Percentiles rank a stretch among this genome's conserved stretches.
Conservation (phyloP, 2,113 vertebrate genomes). For the Poeciliopsis prolifica region DNA sequence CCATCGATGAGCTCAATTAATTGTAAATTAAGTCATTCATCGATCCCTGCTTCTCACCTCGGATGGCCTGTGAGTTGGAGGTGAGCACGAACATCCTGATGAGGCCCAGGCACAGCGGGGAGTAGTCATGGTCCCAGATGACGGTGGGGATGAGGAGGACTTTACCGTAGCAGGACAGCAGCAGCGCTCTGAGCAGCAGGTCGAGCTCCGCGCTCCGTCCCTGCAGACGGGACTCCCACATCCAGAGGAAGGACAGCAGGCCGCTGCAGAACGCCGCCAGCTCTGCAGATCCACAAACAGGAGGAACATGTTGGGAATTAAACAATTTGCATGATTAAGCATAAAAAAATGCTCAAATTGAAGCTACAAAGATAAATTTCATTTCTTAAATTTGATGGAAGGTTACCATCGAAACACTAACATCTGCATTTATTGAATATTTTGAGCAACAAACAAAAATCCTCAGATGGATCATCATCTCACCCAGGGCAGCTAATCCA, state of each 20-base stretch:
- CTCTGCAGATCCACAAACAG: constrained; percentile 74
- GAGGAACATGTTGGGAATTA: not conserved
- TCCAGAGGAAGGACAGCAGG: constrained; percentile 84
- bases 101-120: constrained; percentile 88
- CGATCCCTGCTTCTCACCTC: constrained; percentile 78
- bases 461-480: constrained; percentile 13
- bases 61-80: constrained; percentile 92
- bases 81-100: constrained; percentile 94
- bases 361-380: too few species aligned
- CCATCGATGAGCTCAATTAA: too few species aligned
- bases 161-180: constrained; percentile 96
- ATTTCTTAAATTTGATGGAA: too few species aligned
- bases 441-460: not conserved
- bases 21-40: too few species aligned
- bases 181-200: constrained; percentile 87
- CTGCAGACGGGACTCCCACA: constrained; percentile 55
- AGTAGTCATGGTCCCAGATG: constrained; percentile 98
- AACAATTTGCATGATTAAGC: too few species aligned
- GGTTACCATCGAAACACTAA: too few species aligned
- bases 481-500: constrained; percentile 90
- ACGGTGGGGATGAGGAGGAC: constrained; percentile 93
- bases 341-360: too few species aligned
- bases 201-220: constrained; percentile 67
- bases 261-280: constrained; percentile 86
- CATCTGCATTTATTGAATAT: not conserved